Base-by-base conservation (phyloP, 2,797 vertebrate species). In the Sebastes minor region DNA sequence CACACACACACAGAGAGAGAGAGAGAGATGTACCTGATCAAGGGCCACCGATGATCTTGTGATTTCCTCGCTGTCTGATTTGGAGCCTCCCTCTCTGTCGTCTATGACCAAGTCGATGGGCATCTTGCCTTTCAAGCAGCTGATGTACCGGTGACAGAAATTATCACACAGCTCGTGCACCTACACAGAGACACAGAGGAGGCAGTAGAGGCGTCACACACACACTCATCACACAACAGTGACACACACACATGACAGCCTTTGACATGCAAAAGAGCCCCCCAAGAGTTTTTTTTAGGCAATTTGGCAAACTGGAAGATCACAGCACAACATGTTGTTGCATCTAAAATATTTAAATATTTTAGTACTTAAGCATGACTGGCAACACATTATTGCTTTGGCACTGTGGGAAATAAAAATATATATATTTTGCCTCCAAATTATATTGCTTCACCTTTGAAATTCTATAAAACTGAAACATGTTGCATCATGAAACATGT, bases 111-210 rank as follows among this genome's bases (percentile, higher is more conserved):
- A 95, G 97, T 99, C 98, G 94, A 99, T 99, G 95, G 98, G 98
- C 98, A 99, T 99, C 96, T 99, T 99, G 90, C 98, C 98, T 96
- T 99, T 99, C 96, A 99, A 97, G 96, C 98, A 99, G 96, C 98
- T 99, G 97, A 99, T 99, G 97, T 99, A 99, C 95, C 98, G 98
- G 96, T 99, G 98, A 96, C 98, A 99, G 96, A 99, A 99, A 96
- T 99, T 99, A 97, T 99, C 98, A 96, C 98, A 99, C 93, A 99
- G 96, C 96, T 99, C 98, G 95, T 99, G 98, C 91, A 99, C 98
- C 98, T 99, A 92, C 90, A 87, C 85, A 90, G 82, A 60, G 76
- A 32, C 28, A 71, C 89, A 83, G 74, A 83, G 75, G 65, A 84
- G 71, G 84, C 49, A 53, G 18, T 80, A 90, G 65, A 80, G 5